Conservation (phyloP, 2,113 vertebrate species). For the Isurus oxyrinchus region DNA sequence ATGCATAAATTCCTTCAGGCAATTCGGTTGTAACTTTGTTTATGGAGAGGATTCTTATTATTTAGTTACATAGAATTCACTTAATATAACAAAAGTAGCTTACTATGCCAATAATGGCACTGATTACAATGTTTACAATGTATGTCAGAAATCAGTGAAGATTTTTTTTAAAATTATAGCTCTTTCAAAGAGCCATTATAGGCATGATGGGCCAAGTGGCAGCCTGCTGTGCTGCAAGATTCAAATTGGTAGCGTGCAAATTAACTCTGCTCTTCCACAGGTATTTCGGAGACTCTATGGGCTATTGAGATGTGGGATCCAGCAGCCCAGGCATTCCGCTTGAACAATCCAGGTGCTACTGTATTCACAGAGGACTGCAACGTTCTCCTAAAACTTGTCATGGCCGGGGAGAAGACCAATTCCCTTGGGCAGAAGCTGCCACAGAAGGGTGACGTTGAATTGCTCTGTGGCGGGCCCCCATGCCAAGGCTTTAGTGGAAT, state of each 20-base stretch:
- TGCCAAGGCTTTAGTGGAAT: constrained; percentile 97
- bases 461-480: constrained; percentile 87
- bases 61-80: background rate
- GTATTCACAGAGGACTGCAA: constrained; percentile 98
- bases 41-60: background rate
- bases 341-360: constrained; percentile 82
- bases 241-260: background rate
- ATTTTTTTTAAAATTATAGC: background rate
- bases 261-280: constrained; percentile 42
- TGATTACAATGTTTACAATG: background rate
- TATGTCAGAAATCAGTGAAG: background rate
- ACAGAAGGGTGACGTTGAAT: constrained; percentile 89
- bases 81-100: background rate
- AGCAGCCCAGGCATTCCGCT: constrained; percentile 84
- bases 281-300: constrained; percentile 76
- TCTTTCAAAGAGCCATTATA: background rate
- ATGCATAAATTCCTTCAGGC: background rate
- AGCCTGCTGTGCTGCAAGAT: background rate
- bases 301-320: constrained; percentile 99
- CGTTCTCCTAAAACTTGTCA: constrained; percentile 84
- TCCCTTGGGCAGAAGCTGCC: constrained; percentile 82
- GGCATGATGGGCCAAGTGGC: background rate
- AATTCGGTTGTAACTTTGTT: background rate
- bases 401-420: constrained; percentile 83
- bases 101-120: background rate